These are phyloP conservation scores for Callosobruchus maculatus DNA, from an alignment of 2,888 invertebrate species.

Conservation along the genomic window DNA sequence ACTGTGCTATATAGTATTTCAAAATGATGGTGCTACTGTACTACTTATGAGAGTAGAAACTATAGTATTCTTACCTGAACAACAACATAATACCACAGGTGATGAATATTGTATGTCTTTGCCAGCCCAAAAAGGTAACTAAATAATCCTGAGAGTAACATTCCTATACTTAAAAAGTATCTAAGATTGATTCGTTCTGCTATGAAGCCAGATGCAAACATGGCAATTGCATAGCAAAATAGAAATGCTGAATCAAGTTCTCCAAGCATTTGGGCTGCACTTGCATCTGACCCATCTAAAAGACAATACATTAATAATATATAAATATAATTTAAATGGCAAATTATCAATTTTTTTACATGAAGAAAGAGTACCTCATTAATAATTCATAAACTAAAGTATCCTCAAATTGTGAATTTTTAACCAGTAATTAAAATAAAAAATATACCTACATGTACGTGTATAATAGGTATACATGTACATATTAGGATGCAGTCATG, in stretches of 20 bases:
- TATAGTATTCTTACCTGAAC: slow-evolving; percentile 63
- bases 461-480: no score
- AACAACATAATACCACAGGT: slow-evolving; percentile 73
- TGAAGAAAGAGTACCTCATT: no score
- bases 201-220: slow-evolving; percentile 88
- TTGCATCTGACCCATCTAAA: slow-evolving; percentile 62
- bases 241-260: slow-evolving; percentile 87
- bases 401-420: no score
- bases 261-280: slow-evolving; percentile 77
- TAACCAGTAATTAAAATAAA: no score
- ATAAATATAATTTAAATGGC: no score
- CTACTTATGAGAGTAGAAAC: no score
- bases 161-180: slow-evolving; percentile 86
- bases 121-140: slow-evolving; percentile 89
- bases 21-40: no score
- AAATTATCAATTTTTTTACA: no score
- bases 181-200: slow-evolving; percentile 89
- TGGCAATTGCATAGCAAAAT: slow-evolving; percentile 87
- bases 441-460: no score
- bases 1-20: no score
- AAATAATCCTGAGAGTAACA: slow-evolving; percentile 82
- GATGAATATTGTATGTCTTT: slow-evolving; percentile 75
- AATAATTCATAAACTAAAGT: no score
- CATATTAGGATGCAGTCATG: no score
- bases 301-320: slow-evolving; percentile 25